phyloP scores from a whole-genome alignment of 1,140 invertebrate species.

The Sipha flava region DNA sequence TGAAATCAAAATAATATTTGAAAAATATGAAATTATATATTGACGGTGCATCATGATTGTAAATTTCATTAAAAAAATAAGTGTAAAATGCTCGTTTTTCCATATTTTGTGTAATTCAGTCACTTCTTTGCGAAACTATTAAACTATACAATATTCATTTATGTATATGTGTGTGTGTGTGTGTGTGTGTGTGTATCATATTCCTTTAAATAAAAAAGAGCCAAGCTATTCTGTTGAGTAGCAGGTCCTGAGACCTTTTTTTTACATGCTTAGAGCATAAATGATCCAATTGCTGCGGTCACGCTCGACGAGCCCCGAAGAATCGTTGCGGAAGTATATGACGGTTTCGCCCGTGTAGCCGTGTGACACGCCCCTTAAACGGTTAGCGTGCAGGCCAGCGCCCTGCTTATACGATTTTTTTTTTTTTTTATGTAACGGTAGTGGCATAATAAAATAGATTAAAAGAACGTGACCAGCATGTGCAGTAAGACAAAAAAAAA shows the following conservation, averaged over 20 bases:
- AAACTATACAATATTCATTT: too few relatives aligned
- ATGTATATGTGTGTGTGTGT: not conserved
- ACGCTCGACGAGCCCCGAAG: constrained; percentile 12
- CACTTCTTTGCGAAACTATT: too few relatives aligned
- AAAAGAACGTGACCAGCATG: constrained; percentile 6
- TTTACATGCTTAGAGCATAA: not conserved
- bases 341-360: not conserved
- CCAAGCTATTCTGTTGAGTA: not conserved
- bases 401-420: not conserved
- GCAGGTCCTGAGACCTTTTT: constrained; percentile 1
- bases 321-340: constrained; percentile 31
- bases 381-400: constrained; percentile 19
- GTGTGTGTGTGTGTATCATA: not conserved
- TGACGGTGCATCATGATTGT: too few relatives aligned
- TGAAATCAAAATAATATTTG: too few relatives aligned
- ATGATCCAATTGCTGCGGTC: not conserved
- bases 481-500: not conserved
- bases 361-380: constrained; percentile 27
- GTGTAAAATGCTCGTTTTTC: too few relatives aligned
- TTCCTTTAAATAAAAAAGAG: not conserved
- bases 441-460: constrained; percentile 17
- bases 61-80: too few relatives aligned
- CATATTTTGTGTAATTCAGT: too few relatives aligned
- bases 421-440: constrained; percentile 17
- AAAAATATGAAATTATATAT: too few relatives aligned